Evolutionary conservation across 2,888 invertebrate species (phyloP).

Genomic region (Clivina fossor): DNA sequence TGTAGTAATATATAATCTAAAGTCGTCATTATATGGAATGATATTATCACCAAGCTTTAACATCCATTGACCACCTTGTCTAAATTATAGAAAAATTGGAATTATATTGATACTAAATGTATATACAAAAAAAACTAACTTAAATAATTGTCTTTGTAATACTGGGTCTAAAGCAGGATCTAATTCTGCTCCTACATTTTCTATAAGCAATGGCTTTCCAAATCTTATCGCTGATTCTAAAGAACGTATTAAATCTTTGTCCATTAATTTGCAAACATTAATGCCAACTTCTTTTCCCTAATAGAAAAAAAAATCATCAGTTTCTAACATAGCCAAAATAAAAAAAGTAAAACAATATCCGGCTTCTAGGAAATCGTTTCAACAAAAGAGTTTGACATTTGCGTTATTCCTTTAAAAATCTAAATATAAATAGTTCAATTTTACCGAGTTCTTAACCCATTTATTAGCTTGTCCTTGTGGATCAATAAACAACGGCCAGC

Average conservation of each 20-base stretch:
- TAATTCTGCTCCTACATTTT: slow-evolving; percentile 81
- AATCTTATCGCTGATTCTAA: slow-evolving; percentile 72
- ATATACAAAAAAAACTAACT: slow-evolving; percentile 19
- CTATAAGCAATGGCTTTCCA: slow-evolving; percentile 76
- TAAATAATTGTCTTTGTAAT: slow-evolving; percentile 74
- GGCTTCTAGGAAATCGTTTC: no score
- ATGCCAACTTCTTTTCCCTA: slow-evolving; percentile 72
- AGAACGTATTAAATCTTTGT: slow-evolving; percentile 68
- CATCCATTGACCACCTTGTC: slow-evolving; percentile 72
- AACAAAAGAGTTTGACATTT: no score
- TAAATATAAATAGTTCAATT: no score
- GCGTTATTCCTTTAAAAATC: no score
- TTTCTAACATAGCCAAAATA: no score
- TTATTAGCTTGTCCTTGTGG: slow-evolving; percentile 92
- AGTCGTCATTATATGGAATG: slow-evolving; percentile 76
- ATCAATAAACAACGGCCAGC: slow-evolving; percentile 91
- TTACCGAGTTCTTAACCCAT: slow-evolving; percentile 87
- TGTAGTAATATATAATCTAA: slow-evolving; percentile 84
- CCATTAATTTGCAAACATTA: slow-evolving; percentile 70
- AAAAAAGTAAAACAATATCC: no score
- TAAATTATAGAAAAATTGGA: slow-evolving; percentile 37
- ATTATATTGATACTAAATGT: background rate
- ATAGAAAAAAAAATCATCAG: slow-evolving; percentile 34
- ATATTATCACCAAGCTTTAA: slow-evolving; percentile 84
- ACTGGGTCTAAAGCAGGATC: slow-evolving; percentile 87